These are phyloP conservation scores for Phyllopteryx taeniolatus DNA, from an alignment of 2,113 vertebrate species.

Conservation along the genomic window DNA sequence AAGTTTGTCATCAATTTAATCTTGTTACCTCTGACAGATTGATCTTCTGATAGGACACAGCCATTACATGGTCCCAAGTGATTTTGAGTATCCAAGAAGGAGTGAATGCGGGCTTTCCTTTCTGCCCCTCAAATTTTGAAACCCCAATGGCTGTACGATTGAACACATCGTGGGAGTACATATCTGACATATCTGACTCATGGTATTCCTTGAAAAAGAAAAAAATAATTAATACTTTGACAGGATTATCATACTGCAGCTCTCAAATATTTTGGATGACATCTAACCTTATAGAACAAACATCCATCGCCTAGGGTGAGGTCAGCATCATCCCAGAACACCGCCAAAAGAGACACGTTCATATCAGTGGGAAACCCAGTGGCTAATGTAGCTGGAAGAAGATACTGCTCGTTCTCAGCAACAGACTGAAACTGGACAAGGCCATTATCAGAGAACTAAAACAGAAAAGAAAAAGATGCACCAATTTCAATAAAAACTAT, in stretches of 20 bases:
- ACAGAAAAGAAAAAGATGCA: constrained; percentile 5
- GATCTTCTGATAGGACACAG: constrained; percentile 72
- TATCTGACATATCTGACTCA: constrained; percentile 48
- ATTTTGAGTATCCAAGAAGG: constrained; percentile 79
- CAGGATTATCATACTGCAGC: no score
- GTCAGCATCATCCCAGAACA: constrained; percentile 80
- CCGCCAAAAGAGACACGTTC: constrained; percentile 70
- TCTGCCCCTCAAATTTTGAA: constrained; percentile 61
- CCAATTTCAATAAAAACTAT: neutral
- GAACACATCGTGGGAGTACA: constrained; percentile 74
- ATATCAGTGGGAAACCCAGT: constrained; percentile 67
- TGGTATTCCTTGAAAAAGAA: constrained; percentile 64
- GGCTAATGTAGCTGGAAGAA: constrained; percentile 67
- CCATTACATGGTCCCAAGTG: constrained; percentile 77
- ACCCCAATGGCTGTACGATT: constrained; percentile 73
- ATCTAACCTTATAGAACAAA: constrained; percentile 73
- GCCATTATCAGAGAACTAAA: constrained; percentile 81
- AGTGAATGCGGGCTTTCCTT: constrained; percentile 53
- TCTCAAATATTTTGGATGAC: constrained; percentile 1
- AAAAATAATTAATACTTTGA: neutral
- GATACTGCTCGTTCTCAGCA: constrained; percentile 69
- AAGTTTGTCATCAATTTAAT: neutral
- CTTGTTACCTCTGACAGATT: constrained; percentile 70
- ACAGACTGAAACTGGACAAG: constrained; percentile 74
- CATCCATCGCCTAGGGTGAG: constrained; percentile 69